Evolutionary conservation across 2,888 invertebrate species (phyloP).

Genomic region (Mimachlamys varia): DNA sequence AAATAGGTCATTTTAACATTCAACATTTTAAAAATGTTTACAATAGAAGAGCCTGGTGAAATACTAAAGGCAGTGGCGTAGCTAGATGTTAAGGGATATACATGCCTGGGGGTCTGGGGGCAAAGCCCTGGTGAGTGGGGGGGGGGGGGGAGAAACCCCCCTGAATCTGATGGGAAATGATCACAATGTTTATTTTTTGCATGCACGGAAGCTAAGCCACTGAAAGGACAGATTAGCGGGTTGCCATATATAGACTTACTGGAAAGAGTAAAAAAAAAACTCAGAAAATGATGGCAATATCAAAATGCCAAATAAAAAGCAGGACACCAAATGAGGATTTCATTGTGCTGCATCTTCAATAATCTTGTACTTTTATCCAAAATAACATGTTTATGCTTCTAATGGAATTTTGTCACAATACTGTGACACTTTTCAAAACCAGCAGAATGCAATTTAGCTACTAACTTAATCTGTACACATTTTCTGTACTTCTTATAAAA

Average conservation of each 20-base stretch:
- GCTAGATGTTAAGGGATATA: too few species aligned
- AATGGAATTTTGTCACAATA: not conserved
- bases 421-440: not conserved
- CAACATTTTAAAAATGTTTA: too few species aligned
- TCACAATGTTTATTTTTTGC: too few species aligned
- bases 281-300: not conserved
- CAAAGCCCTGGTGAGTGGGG: too few species aligned
- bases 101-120: too few species aligned
- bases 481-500: constrained; percentile 25
- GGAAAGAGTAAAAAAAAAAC: not conserved
- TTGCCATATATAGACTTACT: not conserved
- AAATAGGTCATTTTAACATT: too few species aligned
- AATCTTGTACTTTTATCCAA: not conserved
- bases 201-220: too few species aligned
- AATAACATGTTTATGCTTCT: not conserved
- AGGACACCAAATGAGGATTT: not conserved
- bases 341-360: not conserved
- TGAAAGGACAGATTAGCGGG: too few species aligned
- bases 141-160: too few species aligned
- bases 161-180: too few species aligned
- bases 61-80: too few species aligned
- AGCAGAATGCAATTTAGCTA: not conserved
- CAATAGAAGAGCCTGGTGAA: too few species aligned
- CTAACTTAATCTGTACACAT: not conserved
- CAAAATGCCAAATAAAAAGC: not conserved